A percentile compares a stretch with the other conserved stretches of the same genome.
phyloP scores from a whole-genome alignment of 2,888 invertebrate genomes.

The Eudasyphora cyanicolor region DNA sequence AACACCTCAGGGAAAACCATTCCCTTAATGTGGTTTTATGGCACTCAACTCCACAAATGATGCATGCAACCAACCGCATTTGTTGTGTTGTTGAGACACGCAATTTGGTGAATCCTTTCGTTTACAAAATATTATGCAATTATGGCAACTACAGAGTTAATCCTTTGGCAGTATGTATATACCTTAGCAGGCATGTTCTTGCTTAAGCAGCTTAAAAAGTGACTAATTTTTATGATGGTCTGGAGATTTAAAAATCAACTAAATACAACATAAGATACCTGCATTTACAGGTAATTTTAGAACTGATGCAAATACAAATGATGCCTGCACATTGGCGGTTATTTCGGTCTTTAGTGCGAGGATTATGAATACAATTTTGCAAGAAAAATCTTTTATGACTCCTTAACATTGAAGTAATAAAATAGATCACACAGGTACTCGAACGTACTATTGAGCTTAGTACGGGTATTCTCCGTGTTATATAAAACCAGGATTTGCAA shows the following conservation, averaged over 20 bases:
- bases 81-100: neutral
- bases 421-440: no score
- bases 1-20: neutral
- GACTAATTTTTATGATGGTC: neutral
- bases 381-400: no score
- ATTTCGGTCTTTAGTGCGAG: no score
- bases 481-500: conserved; percentile 6
- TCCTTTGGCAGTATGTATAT: conserved; percentile 11
- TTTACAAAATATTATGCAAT: conserved; percentile 23
- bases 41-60: neutral
- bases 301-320: no score
- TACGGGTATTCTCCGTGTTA: neutral
- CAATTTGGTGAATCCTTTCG: conserved; percentile 10
- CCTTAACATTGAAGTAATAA: no score
- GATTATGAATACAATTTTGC: no score
- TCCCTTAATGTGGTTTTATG: neutral
- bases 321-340: no score
- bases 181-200: no score
- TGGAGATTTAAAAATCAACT: conserved; percentile 12
- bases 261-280: no score
- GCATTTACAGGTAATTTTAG: no score
- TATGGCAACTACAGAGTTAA: neutral
- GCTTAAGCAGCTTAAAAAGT: conserved; percentile 16
- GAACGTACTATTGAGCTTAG: neutral
- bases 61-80: neutral